Percentiles rank a stretch among this genome's conserved stretches.
Conservation (phyloP, 2,797 vertebrate genomes). For the Intellagama lesueurii region DNA sequence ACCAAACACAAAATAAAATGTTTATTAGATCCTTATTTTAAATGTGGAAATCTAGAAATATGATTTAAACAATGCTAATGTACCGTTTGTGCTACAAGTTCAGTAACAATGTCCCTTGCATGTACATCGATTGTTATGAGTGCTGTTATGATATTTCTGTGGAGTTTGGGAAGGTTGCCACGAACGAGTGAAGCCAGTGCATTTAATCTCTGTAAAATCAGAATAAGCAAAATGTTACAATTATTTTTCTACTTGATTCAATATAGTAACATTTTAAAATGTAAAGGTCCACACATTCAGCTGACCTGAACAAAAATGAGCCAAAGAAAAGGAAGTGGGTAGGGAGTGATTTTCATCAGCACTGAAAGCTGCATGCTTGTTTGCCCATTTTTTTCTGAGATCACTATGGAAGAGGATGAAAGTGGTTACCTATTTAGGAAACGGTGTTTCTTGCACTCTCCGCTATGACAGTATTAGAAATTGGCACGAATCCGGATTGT, state of each 20-base stretch:
- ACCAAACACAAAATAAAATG: background rate
- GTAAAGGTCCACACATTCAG: background rate
- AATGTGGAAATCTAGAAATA: background rate
- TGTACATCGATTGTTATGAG: slow-evolving; percentile 90
- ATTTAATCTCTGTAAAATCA: slow-evolving; percentile 84
- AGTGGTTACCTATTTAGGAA: background rate
- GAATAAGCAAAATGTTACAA: slow-evolving; percentile 24
- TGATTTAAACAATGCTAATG: slow-evolving; percentile 11
- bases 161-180: slow-evolving; percentile 84
- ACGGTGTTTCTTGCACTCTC: too few species aligned
- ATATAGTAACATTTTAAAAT: background rate
- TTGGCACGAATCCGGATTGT: too few species aligned
- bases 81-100: slow-evolving; percentile 85
- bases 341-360: background rate
- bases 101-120: slow-evolving; percentile 88
- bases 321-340: background rate
- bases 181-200: slow-evolving; percentile 86
- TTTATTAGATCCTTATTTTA: background rate
- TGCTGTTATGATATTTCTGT: slow-evolving; percentile 89
- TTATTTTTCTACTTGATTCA: slow-evolving; percentile 23
- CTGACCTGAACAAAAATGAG: background rate
- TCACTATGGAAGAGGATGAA: background rate
- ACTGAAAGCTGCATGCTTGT: background rate
- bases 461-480: too few species aligned
- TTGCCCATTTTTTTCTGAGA: background rate